Conservation (phyloP, 2,888 invertebrate genomes). For the Cerastoderma edule region DNA sequence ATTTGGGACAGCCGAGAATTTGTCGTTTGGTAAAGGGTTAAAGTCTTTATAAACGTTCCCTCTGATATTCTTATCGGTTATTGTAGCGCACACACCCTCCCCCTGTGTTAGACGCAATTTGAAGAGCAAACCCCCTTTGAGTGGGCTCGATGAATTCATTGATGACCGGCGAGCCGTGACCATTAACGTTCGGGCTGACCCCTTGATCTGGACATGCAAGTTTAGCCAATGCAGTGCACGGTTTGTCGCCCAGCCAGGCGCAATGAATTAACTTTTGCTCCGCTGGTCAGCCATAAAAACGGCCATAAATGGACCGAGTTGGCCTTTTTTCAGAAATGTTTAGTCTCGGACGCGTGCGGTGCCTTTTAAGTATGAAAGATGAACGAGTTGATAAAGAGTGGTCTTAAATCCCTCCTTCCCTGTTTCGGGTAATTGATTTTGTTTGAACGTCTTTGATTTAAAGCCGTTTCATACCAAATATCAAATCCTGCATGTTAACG, state of each 20-base stretch:
- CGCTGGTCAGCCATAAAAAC: constrained; percentile 53
- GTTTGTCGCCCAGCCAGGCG: constrained; percentile 24
- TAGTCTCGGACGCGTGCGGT: constrained; percentile 46
- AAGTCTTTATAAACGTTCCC: constrained; percentile 35
- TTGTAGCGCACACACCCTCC: constrained; percentile 20
- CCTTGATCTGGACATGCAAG: constrained; percentile 51
- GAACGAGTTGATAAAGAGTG: too few species aligned
- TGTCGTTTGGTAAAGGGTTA: too few species aligned
- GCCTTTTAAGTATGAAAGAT: constrained; percentile 28
- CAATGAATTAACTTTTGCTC: constrained; percentile 30
- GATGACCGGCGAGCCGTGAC: constrained; percentile 38
- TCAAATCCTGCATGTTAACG: too few species aligned
- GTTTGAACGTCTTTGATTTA: too few species aligned
- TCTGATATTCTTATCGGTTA: constrained; percentile 28
- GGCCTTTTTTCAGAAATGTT: constrained; percentile 43
- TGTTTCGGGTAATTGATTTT: too few species aligned
- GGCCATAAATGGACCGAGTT: constrained; percentile 36
- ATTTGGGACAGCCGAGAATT: too few species aligned
- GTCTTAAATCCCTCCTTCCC: too few species aligned
- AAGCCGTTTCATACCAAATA: too few species aligned
- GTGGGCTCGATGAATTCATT: constrained; percentile 32
- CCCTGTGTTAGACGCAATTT: constrained; percentile 52
- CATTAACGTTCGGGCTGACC: constrained; percentile 43
- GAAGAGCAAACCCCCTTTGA: constrained; percentile 40
- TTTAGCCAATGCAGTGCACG: constrained; percentile 44